A percentile compares a stretch with the other conserved stretches of the same genome.
Conservation (phyloP, 2,888 invertebrate species). For the Spialia ferax region DNA sequence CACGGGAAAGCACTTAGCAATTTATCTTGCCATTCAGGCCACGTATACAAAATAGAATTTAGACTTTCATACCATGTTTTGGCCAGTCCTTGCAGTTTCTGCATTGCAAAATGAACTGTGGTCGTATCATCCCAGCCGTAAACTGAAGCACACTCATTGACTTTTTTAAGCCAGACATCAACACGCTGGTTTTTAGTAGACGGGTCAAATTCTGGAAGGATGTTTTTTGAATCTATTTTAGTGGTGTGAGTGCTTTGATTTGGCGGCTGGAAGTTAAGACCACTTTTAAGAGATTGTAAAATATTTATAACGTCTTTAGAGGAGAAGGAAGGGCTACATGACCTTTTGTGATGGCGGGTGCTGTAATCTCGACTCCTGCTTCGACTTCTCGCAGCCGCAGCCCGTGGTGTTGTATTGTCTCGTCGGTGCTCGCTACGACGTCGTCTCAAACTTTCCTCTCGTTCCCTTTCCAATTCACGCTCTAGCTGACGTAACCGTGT, state of each 20-base stretch:
- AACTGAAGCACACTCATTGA: not conserved
- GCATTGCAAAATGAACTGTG: not conserved
- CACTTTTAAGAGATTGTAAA: conserved; percentile 1
- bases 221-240: not conserved
- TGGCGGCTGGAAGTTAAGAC: not conserved
- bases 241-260: not conserved
- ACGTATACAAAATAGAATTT: not conserved
- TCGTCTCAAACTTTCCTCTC: conserved; percentile 3
- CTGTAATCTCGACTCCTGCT: not conserved
- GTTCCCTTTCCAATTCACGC: conserved; percentile 2
- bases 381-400: not conserved
- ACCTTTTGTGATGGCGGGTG: not conserved
- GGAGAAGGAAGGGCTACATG: not conserved
- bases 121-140: not conserved
- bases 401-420: not conserved
- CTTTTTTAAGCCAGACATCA: not conserved
- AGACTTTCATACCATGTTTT: conserved; percentile 1
- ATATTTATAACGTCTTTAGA: conserved; percentile 4
- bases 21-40: not conserved
- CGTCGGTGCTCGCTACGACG: not conserved
- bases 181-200: not conserved
- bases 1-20: not conserved
- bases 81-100: not conserved
- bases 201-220: not conserved
- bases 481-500: not conserved